These are phyloP conservation scores for Pitangus sulphuratus DNA, from an alignment of 2,797 vertebrate species.

Conservation along the genomic window DNA sequence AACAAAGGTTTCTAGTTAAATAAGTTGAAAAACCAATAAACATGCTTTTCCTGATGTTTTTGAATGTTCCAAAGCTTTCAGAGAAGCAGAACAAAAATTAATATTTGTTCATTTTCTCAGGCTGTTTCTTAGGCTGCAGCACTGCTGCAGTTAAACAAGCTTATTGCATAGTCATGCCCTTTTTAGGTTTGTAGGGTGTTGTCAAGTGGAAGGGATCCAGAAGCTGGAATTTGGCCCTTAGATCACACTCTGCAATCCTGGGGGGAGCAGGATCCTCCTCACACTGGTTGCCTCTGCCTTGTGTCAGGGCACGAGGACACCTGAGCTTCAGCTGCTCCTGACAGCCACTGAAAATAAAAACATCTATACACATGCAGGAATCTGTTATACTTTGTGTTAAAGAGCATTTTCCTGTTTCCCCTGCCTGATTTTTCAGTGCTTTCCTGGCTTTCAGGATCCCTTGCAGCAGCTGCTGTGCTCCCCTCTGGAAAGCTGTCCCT, in stretches of 20 bases:
- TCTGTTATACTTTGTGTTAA: background rate
- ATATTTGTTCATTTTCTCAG: background rate
- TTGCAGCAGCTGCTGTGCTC: background rate
- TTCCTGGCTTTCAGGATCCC: background rate
- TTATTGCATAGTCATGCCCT: background rate
- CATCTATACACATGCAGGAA: fast-evolving
- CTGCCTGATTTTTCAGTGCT: background rate
- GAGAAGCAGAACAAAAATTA: background rate
- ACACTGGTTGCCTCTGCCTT: background rate
- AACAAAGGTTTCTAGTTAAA: background rate
- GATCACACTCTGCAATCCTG: background rate
- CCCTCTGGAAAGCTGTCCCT: background rate
- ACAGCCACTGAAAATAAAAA: background rate
- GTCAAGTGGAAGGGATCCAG: background rate
- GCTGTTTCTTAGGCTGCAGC: background rate
- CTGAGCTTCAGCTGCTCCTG: background rate
- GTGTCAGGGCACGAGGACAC: background rate
- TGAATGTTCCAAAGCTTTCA: background rate
- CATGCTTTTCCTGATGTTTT: fast-evolving
- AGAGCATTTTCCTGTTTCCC: background rate
- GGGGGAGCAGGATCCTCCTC: background rate
- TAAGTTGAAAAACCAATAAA: background rate
- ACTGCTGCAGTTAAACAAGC: background rate
- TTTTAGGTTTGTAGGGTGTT: background rate
- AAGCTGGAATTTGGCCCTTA: background rate